Percentiles rank a stretch among this genome's conserved stretches.
Conservation (phyloP, 37 sponge, comb jelly and placozoan species). For the Ianthella basta region DNA sequence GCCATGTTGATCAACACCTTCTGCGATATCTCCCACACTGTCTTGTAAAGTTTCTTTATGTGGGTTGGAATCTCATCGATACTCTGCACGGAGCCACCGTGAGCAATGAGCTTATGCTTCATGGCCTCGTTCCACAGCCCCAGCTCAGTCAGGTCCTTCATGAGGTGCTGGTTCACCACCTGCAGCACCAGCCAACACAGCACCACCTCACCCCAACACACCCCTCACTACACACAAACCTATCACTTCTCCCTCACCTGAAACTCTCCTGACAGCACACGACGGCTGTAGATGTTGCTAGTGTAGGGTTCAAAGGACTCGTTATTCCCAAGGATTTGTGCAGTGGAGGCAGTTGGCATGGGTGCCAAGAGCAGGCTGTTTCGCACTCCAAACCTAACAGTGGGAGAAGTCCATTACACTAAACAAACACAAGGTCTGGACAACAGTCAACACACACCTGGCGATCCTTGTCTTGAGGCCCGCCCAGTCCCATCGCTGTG, state of each 20-base stretch:
- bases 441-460: no score
- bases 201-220: neutral
- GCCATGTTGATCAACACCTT: slow-evolving; percentile 96
- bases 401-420: neutral
- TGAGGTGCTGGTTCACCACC: slow-evolving; percentile 94
- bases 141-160: slow-evolving; percentile 90
- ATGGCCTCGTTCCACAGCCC: slow-evolving; percentile 91
- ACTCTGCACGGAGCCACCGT: slow-evolving; percentile 95
- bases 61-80: slow-evolving; percentile 90
- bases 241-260: slow-evolving; percentile 15
- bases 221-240: neutral
- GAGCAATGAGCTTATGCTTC: slow-evolving; percentile 95
- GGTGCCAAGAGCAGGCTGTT: slow-evolving; percentile 97
- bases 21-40: slow-evolving; percentile 99
- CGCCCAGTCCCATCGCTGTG: slow-evolving; percentile 95
- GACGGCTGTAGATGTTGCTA: slow-evolving; percentile 92
- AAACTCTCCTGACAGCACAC: slow-evolving; percentile 96
- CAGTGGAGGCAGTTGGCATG: slow-evolving; percentile 99
- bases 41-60: slow-evolving; percentile 94
- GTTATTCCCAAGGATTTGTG: slow-evolving; percentile 99
- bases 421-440: neutral
- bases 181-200: slow-evolving; percentile 21
- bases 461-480: slow-evolving; percentile 82
- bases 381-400: slow-evolving; percentile 83
- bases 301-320: slow-evolving; percentile 99